Conservation (phyloP, 2,888 invertebrate species). For the Drepana falcataria region DNA sequence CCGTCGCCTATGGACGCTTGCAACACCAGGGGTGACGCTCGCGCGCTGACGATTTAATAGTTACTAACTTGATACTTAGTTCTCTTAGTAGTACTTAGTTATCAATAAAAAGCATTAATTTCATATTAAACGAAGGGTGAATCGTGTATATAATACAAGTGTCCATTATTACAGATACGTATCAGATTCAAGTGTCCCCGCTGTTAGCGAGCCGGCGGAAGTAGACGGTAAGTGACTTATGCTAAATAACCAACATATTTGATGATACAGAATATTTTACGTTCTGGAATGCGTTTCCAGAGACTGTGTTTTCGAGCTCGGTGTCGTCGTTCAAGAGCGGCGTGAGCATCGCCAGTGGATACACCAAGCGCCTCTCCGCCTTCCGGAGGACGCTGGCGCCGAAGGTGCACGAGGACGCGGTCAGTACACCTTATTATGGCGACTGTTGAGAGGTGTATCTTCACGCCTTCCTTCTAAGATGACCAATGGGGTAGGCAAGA, state of each 20-base stretch:
- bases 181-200: conserved; percentile 1
- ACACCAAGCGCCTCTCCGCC: conserved; percentile 47
- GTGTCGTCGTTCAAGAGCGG: conserved; percentile 46
- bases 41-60: too few species aligned
- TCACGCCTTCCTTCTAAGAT: too few species aligned
- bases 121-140: too few species aligned
- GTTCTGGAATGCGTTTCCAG: conserved; percentile 18
- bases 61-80: too few species aligned
- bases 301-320: conserved; percentile 53
- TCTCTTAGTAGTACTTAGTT: too few species aligned
- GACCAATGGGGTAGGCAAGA: too few species aligned
- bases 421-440: conserved; percentile 20
- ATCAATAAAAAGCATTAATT: too few species aligned
- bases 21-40: too few species aligned
- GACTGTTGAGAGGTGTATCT: too few species aligned
- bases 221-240: conserved; percentile 6
- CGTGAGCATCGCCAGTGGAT: conserved; percentile 55
- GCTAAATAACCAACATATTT: not conserved
- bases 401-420: conserved; percentile 52
- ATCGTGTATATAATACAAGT: too few species aligned
- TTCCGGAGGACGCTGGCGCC: conserved; percentile 53
- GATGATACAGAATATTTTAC: not conserved
- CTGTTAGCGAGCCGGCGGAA: conserved; percentile 7
- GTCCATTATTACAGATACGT: conserved; percentile 8
- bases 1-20: too few species aligned